Evolutionary conservation across 2,797 vertebrate genomes (phyloP).

Genomic region (Melanotaenia maccullochi): DNA sequence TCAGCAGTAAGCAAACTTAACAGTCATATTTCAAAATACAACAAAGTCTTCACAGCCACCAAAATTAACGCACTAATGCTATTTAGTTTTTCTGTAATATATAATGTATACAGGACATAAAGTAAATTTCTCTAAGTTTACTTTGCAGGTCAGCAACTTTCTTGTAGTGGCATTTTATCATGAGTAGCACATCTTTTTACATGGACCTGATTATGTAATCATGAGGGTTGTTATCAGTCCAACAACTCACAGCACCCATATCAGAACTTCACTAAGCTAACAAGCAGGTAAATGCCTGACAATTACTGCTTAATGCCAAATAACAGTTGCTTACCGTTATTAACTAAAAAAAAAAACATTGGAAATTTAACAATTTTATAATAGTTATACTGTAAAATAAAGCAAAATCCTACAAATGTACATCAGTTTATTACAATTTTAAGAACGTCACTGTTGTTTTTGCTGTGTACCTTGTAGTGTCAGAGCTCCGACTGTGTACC

Average conservation of each 20-base stretch:
- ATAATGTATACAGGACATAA: background rate
- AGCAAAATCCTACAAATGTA: background rate
- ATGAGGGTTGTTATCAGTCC: background rate
- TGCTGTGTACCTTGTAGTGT: constrained; percentile 87
- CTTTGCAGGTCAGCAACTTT: background rate
- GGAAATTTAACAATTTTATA: background rate
- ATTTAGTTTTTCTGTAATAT: background rate
- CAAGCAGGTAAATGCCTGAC: background rate
- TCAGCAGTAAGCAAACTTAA: too few species aligned
- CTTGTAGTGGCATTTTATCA: background rate
- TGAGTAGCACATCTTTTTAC: background rate
- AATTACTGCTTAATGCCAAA: background rate
- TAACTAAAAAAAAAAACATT: background rate
- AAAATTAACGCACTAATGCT: background rate
- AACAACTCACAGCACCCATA: background rate
- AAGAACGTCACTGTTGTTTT: background rate
- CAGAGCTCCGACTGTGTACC: constrained; percentile 89
- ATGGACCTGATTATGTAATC: background rate
- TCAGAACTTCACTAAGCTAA: background rate
- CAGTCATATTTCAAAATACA: too few species aligned
- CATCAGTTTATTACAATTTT: background rate
- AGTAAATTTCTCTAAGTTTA: too few species aligned
- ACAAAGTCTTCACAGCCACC: too few species aligned
- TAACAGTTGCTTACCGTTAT: background rate
- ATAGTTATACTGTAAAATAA: background rate